These are phyloP conservation scores for Zygogramma bicolorata DNA, from an alignment of 2,888 invertebrate genomes.

Conservation along the genomic window DNA sequence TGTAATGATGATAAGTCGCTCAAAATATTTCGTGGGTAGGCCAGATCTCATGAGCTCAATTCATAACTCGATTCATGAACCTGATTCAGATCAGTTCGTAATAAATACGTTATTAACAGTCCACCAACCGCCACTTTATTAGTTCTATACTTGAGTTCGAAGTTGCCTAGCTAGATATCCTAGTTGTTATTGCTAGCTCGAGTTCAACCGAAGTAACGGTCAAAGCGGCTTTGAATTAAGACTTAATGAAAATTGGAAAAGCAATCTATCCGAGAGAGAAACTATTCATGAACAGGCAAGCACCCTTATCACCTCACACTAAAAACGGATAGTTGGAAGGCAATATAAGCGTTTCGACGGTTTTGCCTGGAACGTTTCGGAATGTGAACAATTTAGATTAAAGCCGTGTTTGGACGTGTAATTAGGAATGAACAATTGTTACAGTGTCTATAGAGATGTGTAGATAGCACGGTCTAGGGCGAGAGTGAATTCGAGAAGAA, in stretches of 20 bases:
- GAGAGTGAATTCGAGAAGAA: neutral
- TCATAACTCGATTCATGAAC: neutral
- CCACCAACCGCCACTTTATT: neutral
- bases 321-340: constrained; percentile 50
- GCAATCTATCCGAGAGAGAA: constrained; percentile 49
- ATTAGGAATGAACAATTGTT: constrained; percentile 48
- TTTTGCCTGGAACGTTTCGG: constrained; percentile 60
- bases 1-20: too few relatives aligned
- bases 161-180: constrained; percentile 6
- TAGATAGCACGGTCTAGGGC: neutral
- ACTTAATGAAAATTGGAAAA: constrained; percentile 50
- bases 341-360: constrained; percentile 59
- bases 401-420: constrained; percentile 61
- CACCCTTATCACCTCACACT: constrained; percentile 28
- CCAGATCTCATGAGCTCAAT: too few relatives aligned
- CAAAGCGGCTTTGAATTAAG: constrained; percentile 47
- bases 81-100: neutral
- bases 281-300: constrained; percentile 46
- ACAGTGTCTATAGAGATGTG: constrained; percentile 48
- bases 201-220: constrained; percentile 35
- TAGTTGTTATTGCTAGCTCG: constrained; percentile 28
- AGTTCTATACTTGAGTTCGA: constrained; percentile 10
- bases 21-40: too few relatives aligned
- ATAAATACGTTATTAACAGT: neutral
- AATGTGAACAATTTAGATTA: constrained; percentile 64